Base-by-base conservation (phyloP, 2,888 invertebrate genomes). In the Pristionchus entomophagus region DNA sequence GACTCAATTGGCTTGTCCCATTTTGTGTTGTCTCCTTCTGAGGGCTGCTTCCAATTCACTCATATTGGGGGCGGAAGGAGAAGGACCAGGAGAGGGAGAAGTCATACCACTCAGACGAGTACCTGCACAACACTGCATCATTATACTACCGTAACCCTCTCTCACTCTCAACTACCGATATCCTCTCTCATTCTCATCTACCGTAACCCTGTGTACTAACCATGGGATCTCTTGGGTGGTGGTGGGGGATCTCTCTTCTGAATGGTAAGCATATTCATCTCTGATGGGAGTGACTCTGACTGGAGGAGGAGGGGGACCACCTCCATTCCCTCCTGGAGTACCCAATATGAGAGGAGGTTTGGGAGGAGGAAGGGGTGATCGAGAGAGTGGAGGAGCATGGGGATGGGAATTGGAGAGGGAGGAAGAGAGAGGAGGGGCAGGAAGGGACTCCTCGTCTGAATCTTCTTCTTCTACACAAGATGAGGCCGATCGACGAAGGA, bases 401-500 rank as follows among this genome's bases (percentile, higher is more conserved):
- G 38, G 35, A 56, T 84, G 69, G 19, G 38, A 19, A 29, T 65
- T 32, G 17, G 38, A 82, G 38, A 56, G 62, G 19, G 85, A 73
- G 8, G 51, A 38, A n/a, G 78, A 22, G 45, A 89, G 88, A 10
- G 93, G 92, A 22, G 92, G 91, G 1, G 92, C 91, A 5, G 92
- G 92, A 77, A 92, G 91, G 56, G 88, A 87, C 56, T 93, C 93
- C 85, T 93, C 93, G 87, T 93, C 93, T 32, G 91, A 91, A 87
- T 93, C 93, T 6, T 88, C 89, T 78, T 92, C 92, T 81, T 84
- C 84, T 32, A 84, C 45, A 69, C 65, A 84, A 0, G 49, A 69
- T 22, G 84, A 84, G 1, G 84, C 69, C 17, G 84, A 84, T 69
- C 84, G 65, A 45, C 84, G 65, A 38, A 84, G 41, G 19, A 84